A percentile compares a stretch with the other conserved stretches of the same genome.
Conservation (phyloP, 2,113 vertebrate species). For the Canis aureus region DNA sequence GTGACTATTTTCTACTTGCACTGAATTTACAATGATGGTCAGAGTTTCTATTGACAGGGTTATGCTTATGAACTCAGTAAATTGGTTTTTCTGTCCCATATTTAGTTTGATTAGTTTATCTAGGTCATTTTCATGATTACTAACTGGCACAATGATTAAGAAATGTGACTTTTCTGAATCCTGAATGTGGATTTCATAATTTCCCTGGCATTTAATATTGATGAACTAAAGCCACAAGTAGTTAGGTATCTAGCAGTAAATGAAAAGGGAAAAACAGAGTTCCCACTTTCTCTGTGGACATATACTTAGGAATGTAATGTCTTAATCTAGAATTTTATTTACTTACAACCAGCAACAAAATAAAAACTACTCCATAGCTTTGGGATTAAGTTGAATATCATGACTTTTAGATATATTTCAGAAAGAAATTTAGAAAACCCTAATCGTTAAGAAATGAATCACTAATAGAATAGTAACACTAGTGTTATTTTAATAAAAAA, state of each 20-base stretch:
- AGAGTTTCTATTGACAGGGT: slow-evolving; percentile 70
- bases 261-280: not conserved
- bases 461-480: not conserved
- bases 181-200: slow-evolving; percentile 78
- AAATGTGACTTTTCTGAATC: slow-evolving; percentile 69
- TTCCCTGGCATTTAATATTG: slow-evolving; percentile 75
- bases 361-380: not conserved
- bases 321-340: slow-evolving; percentile 70
- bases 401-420: slow-evolving; percentile 37
- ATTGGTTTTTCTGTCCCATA: not conserved
- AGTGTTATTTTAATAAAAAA: not conserved
- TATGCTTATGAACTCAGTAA: slow-evolving; percentile 26
- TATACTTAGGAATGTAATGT: slow-evolving; percentile 45
- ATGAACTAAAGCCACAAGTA: slow-evolving; percentile 70
- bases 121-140: not conserved
- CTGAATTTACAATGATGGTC: slow-evolving; percentile 50
- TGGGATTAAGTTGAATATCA: slow-evolving; percentile 29
- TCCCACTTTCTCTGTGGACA: slow-evolving; percentile 57
- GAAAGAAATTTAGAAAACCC: not conserved
- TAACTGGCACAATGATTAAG: slow-evolving; percentile 73
- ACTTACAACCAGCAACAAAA: slow-evolving; percentile 22
- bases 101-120: not conserved
- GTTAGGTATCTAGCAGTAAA: slow-evolving; percentile 63
- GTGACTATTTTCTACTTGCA: slow-evolving; percentile 48
- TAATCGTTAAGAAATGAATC: not conserved